Conservation (phyloP, 2,797 vertebrate species). For the Hippocampus kuda region DNA sequence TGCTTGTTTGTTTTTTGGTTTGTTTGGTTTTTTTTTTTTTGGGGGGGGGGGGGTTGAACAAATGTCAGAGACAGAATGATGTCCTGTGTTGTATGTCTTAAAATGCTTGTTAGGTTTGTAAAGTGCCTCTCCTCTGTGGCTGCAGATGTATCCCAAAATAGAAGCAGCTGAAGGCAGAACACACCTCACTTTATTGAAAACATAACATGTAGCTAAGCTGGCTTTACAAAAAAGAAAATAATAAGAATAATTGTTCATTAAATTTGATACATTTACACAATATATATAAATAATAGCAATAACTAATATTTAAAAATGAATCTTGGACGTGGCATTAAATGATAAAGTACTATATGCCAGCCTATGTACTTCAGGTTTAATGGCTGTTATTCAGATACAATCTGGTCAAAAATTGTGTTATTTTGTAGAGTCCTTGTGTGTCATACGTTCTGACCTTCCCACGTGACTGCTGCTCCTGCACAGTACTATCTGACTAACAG, state of each 20-base stretch:
- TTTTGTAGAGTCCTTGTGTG: conserved; percentile 38
- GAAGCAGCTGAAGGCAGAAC: conserved; percentile 2
- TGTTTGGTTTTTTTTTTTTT: no score
- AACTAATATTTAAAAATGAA: background rate
- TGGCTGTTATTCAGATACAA: conserved; percentile 30
- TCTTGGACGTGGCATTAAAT: background rate
- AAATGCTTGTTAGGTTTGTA: conserved; percentile 4
- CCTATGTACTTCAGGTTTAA: conserved; percentile 11
- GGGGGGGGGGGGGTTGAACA: background rate
- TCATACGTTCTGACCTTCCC: conserved; percentile 54
- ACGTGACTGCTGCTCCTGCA: conserved; percentile 54
- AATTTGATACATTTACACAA: background rate
- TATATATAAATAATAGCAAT: background rate
- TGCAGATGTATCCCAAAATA: conserved; percentile 7
- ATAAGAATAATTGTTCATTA: background rate
- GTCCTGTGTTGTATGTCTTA: conserved; percentile 3
- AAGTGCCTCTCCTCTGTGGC: background rate
- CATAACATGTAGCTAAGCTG: background rate
- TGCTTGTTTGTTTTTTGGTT: no score
- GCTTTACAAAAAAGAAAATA: background rate
- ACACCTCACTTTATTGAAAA: conserved; percentile 7
- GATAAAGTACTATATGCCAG: background rate
- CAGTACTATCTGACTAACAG: conserved; percentile 56
- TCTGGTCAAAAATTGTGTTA: conserved; percentile 34
- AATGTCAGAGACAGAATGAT: conserved; percentile 2